Conservation (phyloP, 2,797 vertebrate species). For the Gallinago nigripennis region DNA sequence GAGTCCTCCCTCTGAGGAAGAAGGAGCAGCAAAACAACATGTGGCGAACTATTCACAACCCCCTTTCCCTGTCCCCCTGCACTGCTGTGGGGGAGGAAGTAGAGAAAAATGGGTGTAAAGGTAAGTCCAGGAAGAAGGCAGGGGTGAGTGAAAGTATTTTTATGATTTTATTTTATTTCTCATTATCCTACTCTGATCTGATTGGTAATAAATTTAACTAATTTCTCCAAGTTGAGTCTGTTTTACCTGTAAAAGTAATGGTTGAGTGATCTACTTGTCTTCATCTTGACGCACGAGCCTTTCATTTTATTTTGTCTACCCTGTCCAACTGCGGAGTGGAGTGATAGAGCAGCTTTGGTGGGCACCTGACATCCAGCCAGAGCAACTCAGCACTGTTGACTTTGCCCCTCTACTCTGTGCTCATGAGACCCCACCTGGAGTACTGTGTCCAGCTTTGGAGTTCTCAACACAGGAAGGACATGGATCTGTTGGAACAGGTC, state of each 20-base stretch:
- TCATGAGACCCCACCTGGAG: no score
- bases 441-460: no score
- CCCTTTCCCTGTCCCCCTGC: neutral
- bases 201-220: neutral
- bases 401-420: no score
- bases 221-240: neutral
- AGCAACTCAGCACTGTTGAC: neutral
- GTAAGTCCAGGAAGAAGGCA: neutral
- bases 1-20: neutral
- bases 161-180: neutral
- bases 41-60: no score
- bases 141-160: neutral
- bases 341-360: neutral
- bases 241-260: neutral
- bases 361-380: neutral
- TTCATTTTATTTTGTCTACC: neutral
- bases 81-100: neutral
- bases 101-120: neutral
- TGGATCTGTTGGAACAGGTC: no score
- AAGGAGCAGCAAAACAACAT: neutral
- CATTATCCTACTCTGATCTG: neutral
- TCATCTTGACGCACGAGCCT: neutral
- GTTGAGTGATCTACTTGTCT: neutral
- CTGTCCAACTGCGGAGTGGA: neutral
- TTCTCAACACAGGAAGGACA: no score